Percentiles rank a stretch among this genome's conserved stretches.
phyloP scores from a whole-genome alignment of 2,888 invertebrate genomes.

The Caenorhabditis virilis region DNA sequence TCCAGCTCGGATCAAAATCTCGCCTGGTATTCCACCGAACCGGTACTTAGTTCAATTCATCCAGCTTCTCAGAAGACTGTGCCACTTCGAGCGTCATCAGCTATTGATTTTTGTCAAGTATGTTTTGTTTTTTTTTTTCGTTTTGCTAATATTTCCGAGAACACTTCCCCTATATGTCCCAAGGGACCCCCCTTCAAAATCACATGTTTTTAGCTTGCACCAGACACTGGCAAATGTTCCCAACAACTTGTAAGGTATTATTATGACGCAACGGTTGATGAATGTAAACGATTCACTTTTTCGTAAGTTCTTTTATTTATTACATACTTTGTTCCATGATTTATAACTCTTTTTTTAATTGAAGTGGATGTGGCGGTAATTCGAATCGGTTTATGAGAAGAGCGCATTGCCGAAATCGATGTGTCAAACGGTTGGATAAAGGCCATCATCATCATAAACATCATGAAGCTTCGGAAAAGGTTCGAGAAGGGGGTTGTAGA shows the following conservation, averaged over 20 bases:
- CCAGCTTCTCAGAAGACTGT: background rate
- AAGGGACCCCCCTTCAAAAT: background rate
- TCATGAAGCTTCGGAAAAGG: no score
- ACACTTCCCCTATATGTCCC: background rate
- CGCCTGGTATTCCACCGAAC: slow-evolving; percentile 27
- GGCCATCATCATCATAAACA: no score
- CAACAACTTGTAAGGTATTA: slow-evolving; percentile 60
- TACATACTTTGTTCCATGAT: background rate
- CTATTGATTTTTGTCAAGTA: slow-evolving; percentile 45
- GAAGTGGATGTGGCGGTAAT: slow-evolving; percentile 57
- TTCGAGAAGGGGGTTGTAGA: no score
- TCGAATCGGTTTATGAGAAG: slow-evolving; percentile 53
- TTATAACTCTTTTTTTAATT: slow-evolving; percentile 14
- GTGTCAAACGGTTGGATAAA: slow-evolving; percentile 33
- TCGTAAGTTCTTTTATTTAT: slow-evolving; percentile 43
- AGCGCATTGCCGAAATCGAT: slow-evolving; percentile 51
- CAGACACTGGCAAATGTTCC: slow-evolving; percentile 59
- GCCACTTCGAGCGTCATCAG: slow-evolving; percentile 31
- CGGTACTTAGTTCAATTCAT: background rate
- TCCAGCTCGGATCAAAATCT: slow-evolving; percentile 1
- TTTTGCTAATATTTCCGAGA: slow-evolving; percentile 2
- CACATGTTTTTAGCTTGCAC: slow-evolving; percentile 50
- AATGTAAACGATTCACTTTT: slow-evolving; percentile 62
- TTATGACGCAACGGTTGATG: slow-evolving; percentile 53
- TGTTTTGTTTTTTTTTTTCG: slow-evolving; percentile 8